Percentiles rank a stretch among this genome's conserved stretches.
Evolutionary conservation across 2,113 vertebrate species (phyloP).

Genomic region (Malurus elegans): DNA sequence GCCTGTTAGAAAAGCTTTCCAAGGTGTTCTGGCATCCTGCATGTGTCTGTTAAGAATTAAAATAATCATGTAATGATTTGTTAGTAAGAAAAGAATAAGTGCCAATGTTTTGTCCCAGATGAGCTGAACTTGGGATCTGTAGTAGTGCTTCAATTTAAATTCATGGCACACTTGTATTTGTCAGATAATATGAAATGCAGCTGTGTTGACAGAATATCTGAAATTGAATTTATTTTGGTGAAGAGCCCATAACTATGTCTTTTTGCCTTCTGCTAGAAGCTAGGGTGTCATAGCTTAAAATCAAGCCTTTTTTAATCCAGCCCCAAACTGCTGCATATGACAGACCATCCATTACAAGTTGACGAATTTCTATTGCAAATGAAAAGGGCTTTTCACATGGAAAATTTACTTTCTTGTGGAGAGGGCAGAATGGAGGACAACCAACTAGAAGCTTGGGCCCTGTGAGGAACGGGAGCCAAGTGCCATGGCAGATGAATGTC

Average conservation of each 20-base stretch:
- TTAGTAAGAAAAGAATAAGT: neutral
- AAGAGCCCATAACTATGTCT: neutral
- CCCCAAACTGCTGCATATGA: neutral
- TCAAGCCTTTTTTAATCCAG: neutral
- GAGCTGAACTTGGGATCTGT: neutral
- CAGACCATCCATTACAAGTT: neutral
- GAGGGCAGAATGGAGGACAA: neutral
- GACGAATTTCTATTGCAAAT: accelerated
- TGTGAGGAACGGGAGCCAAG: neutral
- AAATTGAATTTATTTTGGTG: neutral
- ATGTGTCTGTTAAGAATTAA: neutral
- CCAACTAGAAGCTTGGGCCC: neutral
- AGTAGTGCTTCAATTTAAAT: neutral
- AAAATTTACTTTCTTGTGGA: neutral
- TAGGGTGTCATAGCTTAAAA: neutral
- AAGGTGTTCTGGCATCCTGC: neutral
- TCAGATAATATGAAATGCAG: neutral
- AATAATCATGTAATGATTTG: neutral
- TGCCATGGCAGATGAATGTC: neutral
- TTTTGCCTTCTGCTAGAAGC: neutral
- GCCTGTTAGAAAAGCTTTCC: neutral
- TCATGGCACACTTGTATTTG: neutral
- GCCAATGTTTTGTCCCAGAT: neutral
- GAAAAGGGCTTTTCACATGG: neutral
- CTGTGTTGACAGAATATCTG: neutral